Evolutionary conservation across 2,797 vertebrate species (phyloP).

Genomic region (Heliangelus exortis): DNA sequence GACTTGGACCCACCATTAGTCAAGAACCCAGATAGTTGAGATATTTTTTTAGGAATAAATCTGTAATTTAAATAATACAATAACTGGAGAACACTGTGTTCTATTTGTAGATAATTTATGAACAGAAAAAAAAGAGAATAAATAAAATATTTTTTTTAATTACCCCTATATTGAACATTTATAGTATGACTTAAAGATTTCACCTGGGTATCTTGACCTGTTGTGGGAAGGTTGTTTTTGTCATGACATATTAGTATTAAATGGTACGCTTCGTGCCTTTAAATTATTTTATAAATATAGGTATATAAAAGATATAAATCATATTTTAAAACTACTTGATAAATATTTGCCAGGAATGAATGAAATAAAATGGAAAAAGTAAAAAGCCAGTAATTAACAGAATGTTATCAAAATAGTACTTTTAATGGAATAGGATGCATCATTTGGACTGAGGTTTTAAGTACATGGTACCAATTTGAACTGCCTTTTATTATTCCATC

Average conservation of each 20-base stretch:
- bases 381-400: not conserved
- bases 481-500: not conserved
- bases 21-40: not conserved
- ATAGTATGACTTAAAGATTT: conserved; percentile 6
- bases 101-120: conserved; percentile 11
- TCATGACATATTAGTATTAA: not conserved
- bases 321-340: not conserved
- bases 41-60: conserved; percentile 31
- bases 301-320: not conserved
- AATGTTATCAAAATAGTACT: not conserved
- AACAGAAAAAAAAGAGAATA: conserved; percentile 26
- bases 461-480: not conserved
- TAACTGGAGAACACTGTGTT: conserved; percentile 29
- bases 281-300: not conserved
- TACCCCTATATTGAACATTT: conserved; percentile 15
- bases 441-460: not conserved
- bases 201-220: not conserved
- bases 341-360: not conserved
- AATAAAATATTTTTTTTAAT: conserved; percentile 24
- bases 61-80: conserved; percentile 47
- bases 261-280: not conserved
- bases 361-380: not conserved
- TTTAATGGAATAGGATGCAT: not conserved
- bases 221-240: not conserved
- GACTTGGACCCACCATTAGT: not conserved